Conservation (phyloP, 2,888 invertebrate genomes). For the Trichopria drosophilae region DNA sequence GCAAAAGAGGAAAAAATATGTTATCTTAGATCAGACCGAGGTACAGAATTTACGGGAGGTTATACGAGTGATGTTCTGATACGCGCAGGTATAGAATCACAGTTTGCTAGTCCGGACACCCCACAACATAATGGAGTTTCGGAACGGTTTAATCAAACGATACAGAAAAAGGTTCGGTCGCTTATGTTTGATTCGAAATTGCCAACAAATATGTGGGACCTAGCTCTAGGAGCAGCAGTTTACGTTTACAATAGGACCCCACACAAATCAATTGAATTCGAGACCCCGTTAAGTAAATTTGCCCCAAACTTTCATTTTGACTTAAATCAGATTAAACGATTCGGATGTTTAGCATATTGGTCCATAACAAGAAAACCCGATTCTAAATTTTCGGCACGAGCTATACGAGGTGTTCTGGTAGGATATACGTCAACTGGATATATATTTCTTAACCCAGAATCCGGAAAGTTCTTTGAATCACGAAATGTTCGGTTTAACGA, state of each 20-base stretch:
- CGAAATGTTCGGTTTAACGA: conserved; percentile 37
- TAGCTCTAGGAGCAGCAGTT: conserved; percentile 25
- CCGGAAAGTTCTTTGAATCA: conserved; percentile 29
- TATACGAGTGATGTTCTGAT: conserved; percentile 24
- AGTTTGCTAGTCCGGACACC: conserved; percentile 14
- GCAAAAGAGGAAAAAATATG: conserved; percentile 31
- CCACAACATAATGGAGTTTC: conserved; percentile 20
- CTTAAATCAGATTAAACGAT: conserved; percentile 20
- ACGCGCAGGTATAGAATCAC: conserved; percentile 13
- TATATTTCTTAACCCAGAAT: conserved; percentile 30
- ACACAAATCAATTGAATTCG: conserved; percentile 20
- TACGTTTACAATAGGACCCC: conserved; percentile 26
- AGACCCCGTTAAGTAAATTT: conserved; percentile 20
- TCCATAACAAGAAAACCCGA: conserved; percentile 21
- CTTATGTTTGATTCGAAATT: conserved; percentile 11
- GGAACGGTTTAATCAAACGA: conserved; percentile 17
- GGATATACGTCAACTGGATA: conserved; percentile 31
- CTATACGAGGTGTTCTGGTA: conserved; percentile 29
- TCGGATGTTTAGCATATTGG: conserved; percentile 26
- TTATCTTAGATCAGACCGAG: conserved; percentile 32
- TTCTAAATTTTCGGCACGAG: conserved; percentile 28
- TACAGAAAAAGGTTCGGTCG: conserved; percentile 7
- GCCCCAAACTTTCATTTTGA: conserved; percentile 20
- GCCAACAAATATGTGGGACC: conserved; percentile 17
- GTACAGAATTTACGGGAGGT: conserved; percentile 33